phyloP scores from a whole-genome alignment of 2,797 vertebrate genomes.

The Glyptemys insculpta region DNA sequence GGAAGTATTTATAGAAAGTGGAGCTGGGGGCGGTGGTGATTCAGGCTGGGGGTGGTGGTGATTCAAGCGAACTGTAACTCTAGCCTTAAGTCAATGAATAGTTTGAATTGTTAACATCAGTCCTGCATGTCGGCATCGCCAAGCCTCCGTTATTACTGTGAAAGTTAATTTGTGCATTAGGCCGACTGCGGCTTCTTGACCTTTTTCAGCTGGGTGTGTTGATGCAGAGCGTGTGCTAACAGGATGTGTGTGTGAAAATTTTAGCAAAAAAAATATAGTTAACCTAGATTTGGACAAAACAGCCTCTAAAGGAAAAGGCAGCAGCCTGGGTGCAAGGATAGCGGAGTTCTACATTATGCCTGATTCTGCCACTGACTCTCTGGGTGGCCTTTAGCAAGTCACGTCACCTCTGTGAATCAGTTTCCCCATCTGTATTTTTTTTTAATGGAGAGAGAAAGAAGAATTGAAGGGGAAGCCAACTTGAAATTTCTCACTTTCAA shows the following conservation, averaged over 20 bases:
- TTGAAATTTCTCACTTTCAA: neutral
- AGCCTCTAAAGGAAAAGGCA: rapidly evolving
- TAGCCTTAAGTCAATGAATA: neutral
- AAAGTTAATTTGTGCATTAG: rapidly evolving
- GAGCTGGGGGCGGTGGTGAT: neutral
- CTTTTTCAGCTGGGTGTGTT: rapidly evolving
- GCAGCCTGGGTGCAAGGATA: neutral
- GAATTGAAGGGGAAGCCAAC: no score
- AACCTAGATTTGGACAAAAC: neutral
- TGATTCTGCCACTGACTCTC: neutral
- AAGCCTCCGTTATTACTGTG: neutral
- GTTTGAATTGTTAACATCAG: neutral
- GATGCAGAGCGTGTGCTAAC: neutral
- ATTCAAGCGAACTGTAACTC: neutral
- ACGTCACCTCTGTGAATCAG: neutral
- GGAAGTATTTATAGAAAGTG: neutral
- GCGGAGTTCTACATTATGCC: neutral
- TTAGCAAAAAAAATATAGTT: neutral
- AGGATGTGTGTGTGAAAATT: neutral
- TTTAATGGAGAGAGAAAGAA: neutral
- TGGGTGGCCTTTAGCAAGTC: neutral
- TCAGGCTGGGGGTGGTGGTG: neutral
- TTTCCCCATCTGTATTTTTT: neutral
- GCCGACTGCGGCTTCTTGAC: neutral
- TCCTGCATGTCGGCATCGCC: neutral